phyloP scores from a whole-genome alignment of 1,140 invertebrate genomes.

The Chironomus striatipennis region DNA sequence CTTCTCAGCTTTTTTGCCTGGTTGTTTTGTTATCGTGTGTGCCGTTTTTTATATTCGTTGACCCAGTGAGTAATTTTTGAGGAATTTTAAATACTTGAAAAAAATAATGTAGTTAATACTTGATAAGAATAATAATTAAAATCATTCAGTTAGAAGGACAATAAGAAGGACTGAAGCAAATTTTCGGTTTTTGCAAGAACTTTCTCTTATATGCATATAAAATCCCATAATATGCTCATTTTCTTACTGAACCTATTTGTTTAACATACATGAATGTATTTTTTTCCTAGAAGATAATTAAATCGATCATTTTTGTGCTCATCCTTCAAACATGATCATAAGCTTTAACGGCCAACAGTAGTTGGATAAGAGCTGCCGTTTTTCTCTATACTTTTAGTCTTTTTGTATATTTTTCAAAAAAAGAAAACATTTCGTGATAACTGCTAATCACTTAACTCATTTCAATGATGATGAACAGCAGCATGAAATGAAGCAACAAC shows the following conservation, averaged over 20 bases:
- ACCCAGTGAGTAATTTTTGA: too few relatives aligned
- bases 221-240: too few relatives aligned
- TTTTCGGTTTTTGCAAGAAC: too few relatives aligned
- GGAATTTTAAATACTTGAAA: too few relatives aligned
- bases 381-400: neutral
- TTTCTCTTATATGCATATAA: too few relatives aligned
- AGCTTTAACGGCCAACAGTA: neutral
- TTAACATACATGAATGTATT: neutral
- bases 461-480: constrained; percentile 4
- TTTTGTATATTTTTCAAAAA: neutral
- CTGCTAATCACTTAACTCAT: constrained; percentile 15
- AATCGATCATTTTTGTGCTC: neutral
- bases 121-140: too few relatives aligned
- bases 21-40: neutral
- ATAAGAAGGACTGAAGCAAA: too few relatives aligned
- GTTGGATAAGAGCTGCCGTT: neutral
- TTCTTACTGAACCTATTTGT: too few relatives aligned
- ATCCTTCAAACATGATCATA: neutral
- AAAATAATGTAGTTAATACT: too few relatives aligned
- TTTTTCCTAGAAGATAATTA: constrained; percentile 9
- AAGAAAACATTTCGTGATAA: constrained; percentile 21
- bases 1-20: neutral
- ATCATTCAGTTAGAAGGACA: too few relatives aligned
- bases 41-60: too few relatives aligned
- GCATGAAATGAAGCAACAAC: too few relatives aligned